These are phyloP conservation scores for Geodia barretti DNA, from an alignment of 37 sponge, comb jelly and placozoan genomes.

Conservation along the genomic window DNA sequence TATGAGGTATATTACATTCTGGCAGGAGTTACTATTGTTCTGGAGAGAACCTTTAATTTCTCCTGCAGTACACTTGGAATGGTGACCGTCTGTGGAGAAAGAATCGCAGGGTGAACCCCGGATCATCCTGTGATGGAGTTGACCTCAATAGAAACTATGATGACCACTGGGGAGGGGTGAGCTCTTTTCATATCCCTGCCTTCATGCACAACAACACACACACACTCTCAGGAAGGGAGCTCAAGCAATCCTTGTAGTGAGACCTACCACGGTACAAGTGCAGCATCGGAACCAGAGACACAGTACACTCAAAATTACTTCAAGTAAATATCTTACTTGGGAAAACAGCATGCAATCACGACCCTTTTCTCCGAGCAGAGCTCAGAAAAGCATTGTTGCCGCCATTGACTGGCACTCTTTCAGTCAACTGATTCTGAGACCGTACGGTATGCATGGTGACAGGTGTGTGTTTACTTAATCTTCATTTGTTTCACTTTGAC, in stretches of 20 bases:
- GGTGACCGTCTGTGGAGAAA: slow-evolving; percentile 78
- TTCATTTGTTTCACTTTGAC: too few relatives aligned
- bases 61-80: slow-evolving; percentile 66
- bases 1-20: slow-evolving; percentile 54
- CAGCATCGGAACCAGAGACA: slow-evolving; percentile 81
- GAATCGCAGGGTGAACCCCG: slow-evolving; percentile 31
- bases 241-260: slow-evolving; percentile 61
- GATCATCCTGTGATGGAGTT: slow-evolving; percentile 59
- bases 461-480: not conserved
- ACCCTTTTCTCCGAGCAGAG: too few relatives aligned
- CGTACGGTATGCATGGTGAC: slow-evolving; percentile 55
- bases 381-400: slow-evolving; percentile 41
- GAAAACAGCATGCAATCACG: too few relatives aligned
- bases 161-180: slow-evolving; percentile 67
- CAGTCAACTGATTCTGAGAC: slow-evolving; percentile 74
- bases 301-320: slow-evolving; percentile 57
- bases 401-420: slow-evolving; percentile 88
- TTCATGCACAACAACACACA: not conserved
- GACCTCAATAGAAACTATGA: slow-evolving; percentile 82
- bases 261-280: slow-evolving; percentile 67
- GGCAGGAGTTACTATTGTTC: not conserved
- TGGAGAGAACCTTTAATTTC: not conserved
- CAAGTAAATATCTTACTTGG: not conserved
- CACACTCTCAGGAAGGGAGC: slow-evolving; percentile 41
- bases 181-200: too few relatives aligned